These are phyloP conservation scores for Parus major DNA, from an alignment of 2,113 vertebrate genomes.

Conservation along the genomic window DNA sequence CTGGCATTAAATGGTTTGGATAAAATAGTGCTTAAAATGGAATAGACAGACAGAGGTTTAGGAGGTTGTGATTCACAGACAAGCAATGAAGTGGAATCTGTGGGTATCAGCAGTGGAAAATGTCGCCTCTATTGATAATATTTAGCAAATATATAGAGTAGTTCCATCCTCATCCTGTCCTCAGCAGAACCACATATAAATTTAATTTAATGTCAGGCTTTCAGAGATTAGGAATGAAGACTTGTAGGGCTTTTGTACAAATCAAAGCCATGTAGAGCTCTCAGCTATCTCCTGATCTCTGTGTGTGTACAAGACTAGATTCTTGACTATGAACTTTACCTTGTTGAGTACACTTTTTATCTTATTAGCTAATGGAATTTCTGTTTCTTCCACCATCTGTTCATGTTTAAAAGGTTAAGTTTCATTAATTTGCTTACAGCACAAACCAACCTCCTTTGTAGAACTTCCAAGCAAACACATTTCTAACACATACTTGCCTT, in stretches of 20 bases:
- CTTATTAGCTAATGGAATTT: slow-evolving; percentile 31
- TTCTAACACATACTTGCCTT: not conserved
- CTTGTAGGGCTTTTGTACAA: not conserved
- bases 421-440: slow-evolving; percentile 26
- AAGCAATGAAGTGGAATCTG: not conserved
- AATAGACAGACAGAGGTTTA: not conserved
- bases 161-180: not conserved
- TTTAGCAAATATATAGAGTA: not conserved
- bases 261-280: not conserved
- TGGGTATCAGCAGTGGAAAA: not conserved
- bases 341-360: not conserved
- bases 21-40: not conserved
- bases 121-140: not conserved
- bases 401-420: not conserved
- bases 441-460: not conserved
- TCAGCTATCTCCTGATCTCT: not conserved
- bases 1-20: not conserved
- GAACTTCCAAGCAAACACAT: not conserved
- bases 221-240: slow-evolving; percentile 15
- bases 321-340: slow-evolving; percentile 7
- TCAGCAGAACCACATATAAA: not conserved
- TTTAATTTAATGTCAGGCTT: slow-evolving; percentile 22
- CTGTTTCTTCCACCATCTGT: not conserved
- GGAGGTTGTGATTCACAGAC: not conserved
- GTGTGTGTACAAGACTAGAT: not conserved